Evolutionary conservation across 2,113 vertebrate species (phyloP).

Genomic region (Saccopteryx leptura): DNA sequence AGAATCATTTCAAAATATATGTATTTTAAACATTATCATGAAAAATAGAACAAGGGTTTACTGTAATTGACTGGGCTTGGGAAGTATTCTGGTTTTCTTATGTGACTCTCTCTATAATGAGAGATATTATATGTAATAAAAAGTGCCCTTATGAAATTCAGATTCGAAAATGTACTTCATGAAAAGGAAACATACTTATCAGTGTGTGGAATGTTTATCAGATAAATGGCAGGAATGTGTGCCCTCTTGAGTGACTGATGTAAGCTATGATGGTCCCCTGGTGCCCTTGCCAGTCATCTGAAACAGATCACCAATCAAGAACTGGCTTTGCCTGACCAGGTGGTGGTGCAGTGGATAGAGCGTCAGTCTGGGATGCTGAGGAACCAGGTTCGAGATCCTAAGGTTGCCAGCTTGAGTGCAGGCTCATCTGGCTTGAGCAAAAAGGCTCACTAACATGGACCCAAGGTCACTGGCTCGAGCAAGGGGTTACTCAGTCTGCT

Average conservation of each 20-base stretch:
- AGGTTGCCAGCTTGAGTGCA: too few species aligned
- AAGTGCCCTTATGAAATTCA: not conserved
- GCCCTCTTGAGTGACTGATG: not conserved
- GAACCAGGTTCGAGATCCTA: too few species aligned
- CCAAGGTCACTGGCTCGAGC: too few species aligned
- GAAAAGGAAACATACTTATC: not conserved
- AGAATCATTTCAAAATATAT: not conserved
- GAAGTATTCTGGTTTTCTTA: not conserved
- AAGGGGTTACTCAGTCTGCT: too few species aligned
- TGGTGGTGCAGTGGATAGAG: too few species aligned
- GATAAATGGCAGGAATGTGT: not conserved
- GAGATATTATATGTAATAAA: not conserved
- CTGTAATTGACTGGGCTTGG: not conserved
- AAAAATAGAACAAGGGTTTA: slow-evolving; percentile 5
- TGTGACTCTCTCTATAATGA: not conserved
- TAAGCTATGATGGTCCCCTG: not conserved
- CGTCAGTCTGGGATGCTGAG: too few species aligned
- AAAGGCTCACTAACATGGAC: too few species aligned
- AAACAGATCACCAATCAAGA: not conserved
- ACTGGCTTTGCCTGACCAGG: too few species aligned
- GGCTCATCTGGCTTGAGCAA: too few species aligned
- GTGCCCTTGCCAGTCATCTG: slow-evolving; percentile 1
- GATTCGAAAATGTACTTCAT: not conserved
- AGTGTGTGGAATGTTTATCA: not conserved
- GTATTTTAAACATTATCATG: not conserved